phyloP scores from a whole-genome alignment of 2,888 invertebrate species.

The Drosophila subsilvestris region DNA sequence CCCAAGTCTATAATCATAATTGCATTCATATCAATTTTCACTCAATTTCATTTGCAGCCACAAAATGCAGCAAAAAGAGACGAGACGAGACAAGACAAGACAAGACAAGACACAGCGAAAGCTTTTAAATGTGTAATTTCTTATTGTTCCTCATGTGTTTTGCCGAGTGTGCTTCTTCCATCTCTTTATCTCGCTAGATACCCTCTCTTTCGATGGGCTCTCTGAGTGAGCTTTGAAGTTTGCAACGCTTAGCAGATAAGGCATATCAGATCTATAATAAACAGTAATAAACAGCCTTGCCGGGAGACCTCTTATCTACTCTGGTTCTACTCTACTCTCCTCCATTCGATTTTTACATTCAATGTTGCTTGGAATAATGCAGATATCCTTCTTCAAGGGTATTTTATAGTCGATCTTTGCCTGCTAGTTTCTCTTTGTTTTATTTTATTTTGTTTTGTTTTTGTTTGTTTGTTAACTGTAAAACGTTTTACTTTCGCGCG shows the following conservation, averaged over 20 bases:
- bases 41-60: slow-evolving; percentile 44
- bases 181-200: background rate
- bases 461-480: slow-evolving; percentile 34
- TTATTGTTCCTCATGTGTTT: slow-evolving; percentile 22
- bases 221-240: background rate
- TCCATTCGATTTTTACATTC: no score
- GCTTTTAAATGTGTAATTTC: slow-evolving; percentile 53
- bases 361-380: no score
- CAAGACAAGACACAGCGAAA: slow-evolving; percentile 28
- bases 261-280: no score
- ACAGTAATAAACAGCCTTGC: no score
- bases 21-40: slow-evolving; percentile 57
- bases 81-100: slow-evolving; percentile 50
- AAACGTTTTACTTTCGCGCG: slow-evolving; percentile 70
- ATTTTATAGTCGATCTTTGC: background rate
- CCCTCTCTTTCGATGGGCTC: background rate
- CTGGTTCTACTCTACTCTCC: no score
- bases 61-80: slow-evolving; percentile 35
- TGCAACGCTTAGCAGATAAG: no score
- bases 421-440: slow-evolving; percentile 1
- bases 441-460: slow-evolving; percentile 9
- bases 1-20: slow-evolving; percentile 21
- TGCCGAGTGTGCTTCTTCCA: slow-evolving; percentile 7
- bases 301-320: no score
- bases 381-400: background rate